Percentiles rank a stretch among this genome's conserved stretches.
Conservation (phyloP, 2,888 invertebrate genomes). For the Oeneis ivallda region DNA sequence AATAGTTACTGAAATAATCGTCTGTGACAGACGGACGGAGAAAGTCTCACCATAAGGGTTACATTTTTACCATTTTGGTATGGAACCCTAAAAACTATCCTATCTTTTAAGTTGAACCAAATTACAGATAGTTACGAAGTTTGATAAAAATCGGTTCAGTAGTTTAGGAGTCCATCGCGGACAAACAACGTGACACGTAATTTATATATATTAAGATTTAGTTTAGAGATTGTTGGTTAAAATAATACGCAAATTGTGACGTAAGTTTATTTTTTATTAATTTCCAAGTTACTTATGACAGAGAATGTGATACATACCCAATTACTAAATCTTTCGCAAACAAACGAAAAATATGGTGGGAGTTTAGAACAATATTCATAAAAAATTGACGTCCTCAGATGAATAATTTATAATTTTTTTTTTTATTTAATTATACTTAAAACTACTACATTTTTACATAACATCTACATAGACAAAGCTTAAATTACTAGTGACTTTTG, state of each 20-base stretch:
- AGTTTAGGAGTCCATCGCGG: too few species aligned
- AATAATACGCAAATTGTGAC: conserved; percentile 13
- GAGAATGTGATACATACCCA: background rate
- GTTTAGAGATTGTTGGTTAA: too few species aligned
- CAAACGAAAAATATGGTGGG: background rate
- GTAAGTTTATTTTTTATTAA: background rate
- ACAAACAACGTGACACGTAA: too few species aligned
- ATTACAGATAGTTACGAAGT: too few species aligned
- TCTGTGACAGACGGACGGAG: too few species aligned
- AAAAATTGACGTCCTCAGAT: background rate
- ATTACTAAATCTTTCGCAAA: background rate
- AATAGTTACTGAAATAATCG: too few species aligned
- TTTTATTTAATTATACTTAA: conserved; percentile 11
- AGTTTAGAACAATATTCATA: background rate
- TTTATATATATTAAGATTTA: too few species aligned
- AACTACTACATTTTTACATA: conserved; percentile 11
- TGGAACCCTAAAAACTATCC: too few species aligned
- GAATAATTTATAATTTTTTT: conserved; percentile 5
- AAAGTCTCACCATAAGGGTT: too few species aligned
- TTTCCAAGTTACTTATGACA: background rate
- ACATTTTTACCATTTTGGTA: too few species aligned
- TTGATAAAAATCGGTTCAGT: too few species aligned
- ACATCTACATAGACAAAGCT: background rate
- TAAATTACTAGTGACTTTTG: conserved; percentile 13
- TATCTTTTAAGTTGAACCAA: too few species aligned